Conservation (phyloP, 92 coral and sea anemone species). For the Isaurus tuberculatus region DNA sequence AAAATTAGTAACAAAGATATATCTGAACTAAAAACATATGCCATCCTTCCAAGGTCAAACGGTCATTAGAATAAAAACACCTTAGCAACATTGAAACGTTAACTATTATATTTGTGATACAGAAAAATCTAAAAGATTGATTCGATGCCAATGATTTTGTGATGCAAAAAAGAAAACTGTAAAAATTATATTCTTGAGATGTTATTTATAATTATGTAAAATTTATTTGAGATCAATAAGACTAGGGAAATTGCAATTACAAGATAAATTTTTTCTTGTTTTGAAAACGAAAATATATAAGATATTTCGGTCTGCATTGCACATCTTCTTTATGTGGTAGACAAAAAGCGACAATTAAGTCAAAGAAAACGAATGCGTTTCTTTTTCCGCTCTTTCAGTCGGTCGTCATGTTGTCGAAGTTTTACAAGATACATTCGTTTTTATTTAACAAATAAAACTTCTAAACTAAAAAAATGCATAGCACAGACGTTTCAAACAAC, state of each 20-base stretch:
- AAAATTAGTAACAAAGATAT: too few relatives aligned
- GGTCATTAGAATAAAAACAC: too few relatives aligned
- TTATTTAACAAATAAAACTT: not conserved
- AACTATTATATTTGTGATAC: too few relatives aligned
- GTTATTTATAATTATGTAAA: not conserved
- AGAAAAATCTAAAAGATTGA: too few relatives aligned
- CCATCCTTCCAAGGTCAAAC: too few relatives aligned
- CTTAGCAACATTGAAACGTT: too few relatives aligned
- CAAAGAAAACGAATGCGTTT: not conserved
- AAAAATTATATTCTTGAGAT: not conserved
- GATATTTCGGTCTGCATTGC: not conserved
- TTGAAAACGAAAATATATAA: not conserved
- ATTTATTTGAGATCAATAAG: not conserved
- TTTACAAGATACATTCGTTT: not conserved
- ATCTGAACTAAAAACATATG: too few relatives aligned
- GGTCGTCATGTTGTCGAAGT: not conserved
- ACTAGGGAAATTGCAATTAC: not conserved
- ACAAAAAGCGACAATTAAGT: not conserved
- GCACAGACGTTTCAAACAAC: not conserved
- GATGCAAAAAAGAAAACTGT: not conserved
- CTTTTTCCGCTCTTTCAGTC: not conserved
- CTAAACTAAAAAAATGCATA: not conserved
- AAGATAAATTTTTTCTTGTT: not conserved
- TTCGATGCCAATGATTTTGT: too few relatives aligned
- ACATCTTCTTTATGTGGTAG: not conserved